Evolutionary conservation across 2,797 vertebrate genomes (phyloP), one percentile per base, ranked within the genome.

Genomic region (Peromyscus attwateri): DNA sequence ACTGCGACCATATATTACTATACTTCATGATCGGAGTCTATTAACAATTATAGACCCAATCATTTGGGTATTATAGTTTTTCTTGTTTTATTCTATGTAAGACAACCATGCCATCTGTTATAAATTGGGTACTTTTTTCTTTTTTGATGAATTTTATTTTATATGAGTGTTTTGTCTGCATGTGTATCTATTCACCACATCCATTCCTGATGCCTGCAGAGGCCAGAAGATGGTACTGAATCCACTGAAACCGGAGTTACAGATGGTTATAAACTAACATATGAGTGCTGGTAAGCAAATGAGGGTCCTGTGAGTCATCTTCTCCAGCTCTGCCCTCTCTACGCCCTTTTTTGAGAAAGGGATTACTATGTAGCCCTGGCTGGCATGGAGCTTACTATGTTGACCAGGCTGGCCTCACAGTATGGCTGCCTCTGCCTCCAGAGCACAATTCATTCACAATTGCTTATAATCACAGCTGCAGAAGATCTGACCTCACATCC

Each of bases 91-190:
- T 17, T 11, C 27, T 88, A 31, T n/a, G 34, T 70, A 73, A 57
- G 34, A 88, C 7, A 96, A 83, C n/a, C 31, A 87, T 71, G 23
- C 12, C 29, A 25, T 5, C 7, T 95, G 64, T 93, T 92, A 93
- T 11, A 64, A 79, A 92, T 23, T 93, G 43, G 46, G 17, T n/a
- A 31, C 12, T 81, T 27, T 64, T 84, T 60, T 29, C 49, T 43
- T 81, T 55, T 52, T 52, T 27, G 34, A 70, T 16, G 1, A n/a
- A 75, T 25, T 40, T 40, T 40, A 66, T 34, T 43, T 49, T 49
- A 46, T 49, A 49, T 40, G 23, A 66, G 29, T 75, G 37, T 68
- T 68, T 68, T 64, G 11, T 11, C 40, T 83, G 37, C 70, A 43
- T 83, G 4, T 43, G 17, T 46, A 84, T 64, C 27, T 46, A 29